These are phyloP conservation scores for Styela plicata DNA, from an alignment of 23 tunicate genomes.

Conservation along the genomic window DNA sequence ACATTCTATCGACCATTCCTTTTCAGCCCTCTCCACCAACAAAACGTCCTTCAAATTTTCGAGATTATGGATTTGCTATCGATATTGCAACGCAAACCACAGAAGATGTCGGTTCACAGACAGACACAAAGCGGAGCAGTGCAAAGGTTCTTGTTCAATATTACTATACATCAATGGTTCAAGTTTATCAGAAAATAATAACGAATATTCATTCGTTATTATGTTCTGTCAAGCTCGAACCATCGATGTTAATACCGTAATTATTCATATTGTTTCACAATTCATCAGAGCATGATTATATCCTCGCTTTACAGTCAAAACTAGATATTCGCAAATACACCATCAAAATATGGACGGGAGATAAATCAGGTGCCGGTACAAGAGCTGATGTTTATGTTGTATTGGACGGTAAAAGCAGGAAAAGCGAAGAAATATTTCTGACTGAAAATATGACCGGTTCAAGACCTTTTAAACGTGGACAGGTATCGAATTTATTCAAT, in stretches of 20 bases:
- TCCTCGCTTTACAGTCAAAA: slow-evolving; percentile 1
- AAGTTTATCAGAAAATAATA: too few species aligned
- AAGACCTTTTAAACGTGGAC: slow-evolving; percentile 62
- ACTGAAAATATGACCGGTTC: slow-evolving; percentile 43
- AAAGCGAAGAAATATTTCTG: slow-evolving; percentile 69
- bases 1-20: background rate
- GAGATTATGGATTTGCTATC: slow-evolving; percentile 16
- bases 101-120: slow-evolving; percentile 23
- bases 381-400: slow-evolving; percentile 76
- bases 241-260: too few species aligned
- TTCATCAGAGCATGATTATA: too few species aligned
- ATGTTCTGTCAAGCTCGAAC: too few species aligned
- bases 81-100: slow-evolving; percentile 31
- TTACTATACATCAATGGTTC: too few species aligned
- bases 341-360: slow-evolving; percentile 59
- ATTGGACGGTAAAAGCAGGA: slow-evolving; percentile 47
- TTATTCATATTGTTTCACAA: too few species aligned
- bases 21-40: slow-evolving; percentile 9
- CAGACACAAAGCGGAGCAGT: background rate
- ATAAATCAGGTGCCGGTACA: slow-evolving; percentile 73
- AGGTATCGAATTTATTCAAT: too few species aligned
- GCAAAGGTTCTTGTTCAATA: too few species aligned
- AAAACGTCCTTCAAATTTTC: background rate
- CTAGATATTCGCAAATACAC: slow-evolving; percentile 42
- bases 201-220: too few species aligned